Conservation (phyloP, 2,888 invertebrate genomes). For the Cataglyphis albicans region DNA sequence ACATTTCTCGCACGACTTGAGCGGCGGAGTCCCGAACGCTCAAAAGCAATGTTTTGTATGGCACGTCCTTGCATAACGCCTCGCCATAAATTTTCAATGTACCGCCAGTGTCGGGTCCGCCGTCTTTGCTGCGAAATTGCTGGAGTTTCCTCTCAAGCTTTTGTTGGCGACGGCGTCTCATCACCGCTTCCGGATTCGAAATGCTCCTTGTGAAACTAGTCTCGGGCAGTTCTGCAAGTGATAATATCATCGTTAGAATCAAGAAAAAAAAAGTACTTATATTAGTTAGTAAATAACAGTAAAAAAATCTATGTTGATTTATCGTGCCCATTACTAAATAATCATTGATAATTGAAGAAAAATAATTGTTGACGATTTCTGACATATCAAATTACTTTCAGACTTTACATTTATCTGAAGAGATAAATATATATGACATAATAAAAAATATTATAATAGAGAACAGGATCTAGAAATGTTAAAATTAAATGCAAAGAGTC, state of each 20-base stretch:
- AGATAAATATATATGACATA: not conserved
- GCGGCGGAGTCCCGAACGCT: slow-evolving; percentile 97
- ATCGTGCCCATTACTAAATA: not conserved
- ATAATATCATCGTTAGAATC: slow-evolving; percentile 17
- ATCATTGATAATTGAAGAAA: not conserved
- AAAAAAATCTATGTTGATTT: not conserved
- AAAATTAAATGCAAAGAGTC: not conserved
- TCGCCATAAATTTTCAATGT: slow-evolving; percentile 98
- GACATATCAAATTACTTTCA: slow-evolving; percentile 12
- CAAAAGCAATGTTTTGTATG: slow-evolving; percentile 98
- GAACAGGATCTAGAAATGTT: not conserved
- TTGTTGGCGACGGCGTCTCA: slow-evolving; percentile 98
- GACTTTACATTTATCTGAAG: not conserved
- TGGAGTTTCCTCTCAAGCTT: slow-evolving; percentile 98
- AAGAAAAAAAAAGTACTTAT: not conserved
- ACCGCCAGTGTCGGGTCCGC: slow-evolving; percentile 97
- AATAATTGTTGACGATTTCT: not conserved
- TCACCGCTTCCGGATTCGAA: slow-evolving; percentile 99
- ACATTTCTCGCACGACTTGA: slow-evolving; percentile 97
- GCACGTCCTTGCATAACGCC: slow-evolving; percentile 97
- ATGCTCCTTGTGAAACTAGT: slow-evolving; percentile 99
- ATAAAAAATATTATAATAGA: not conserved
- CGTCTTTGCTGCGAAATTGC: slow-evolving; percentile 97
- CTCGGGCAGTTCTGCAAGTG: slow-evolving; percentile 94
- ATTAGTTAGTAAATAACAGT: no score